Evolutionary conservation across 2,113 vertebrate species (phyloP), one percentile per base, ranked within the genome.

Genomic region (Sinocyclocheilus rhinocerous): DNA sequence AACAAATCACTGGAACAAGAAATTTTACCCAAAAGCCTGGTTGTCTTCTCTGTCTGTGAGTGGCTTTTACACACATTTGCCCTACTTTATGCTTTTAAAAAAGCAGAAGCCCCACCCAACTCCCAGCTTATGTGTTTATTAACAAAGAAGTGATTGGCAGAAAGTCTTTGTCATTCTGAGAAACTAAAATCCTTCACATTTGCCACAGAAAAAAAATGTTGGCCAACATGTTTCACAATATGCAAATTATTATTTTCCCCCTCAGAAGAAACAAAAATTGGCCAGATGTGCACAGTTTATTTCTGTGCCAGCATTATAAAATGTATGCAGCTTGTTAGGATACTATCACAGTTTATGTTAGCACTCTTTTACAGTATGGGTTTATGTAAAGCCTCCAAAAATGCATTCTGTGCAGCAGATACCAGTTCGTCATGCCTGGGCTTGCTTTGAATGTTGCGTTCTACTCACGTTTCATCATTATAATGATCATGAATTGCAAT

Each of bases 101-200:
- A 9, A 10, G 16, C 26, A 9, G 61, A 82, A 22, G 24, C 33
- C 70, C 77, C 63, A 5, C 78, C 85, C 65, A 39, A 42, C 29
- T 86, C 12, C 5, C 24, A 10, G 10, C 20, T 48, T 26, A 12
- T 29, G 20, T 65, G 42, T 48, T 45, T 29, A 50, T 29, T 55
- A 65, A 29, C 48, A 77, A 52, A 77, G 45, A 76, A 76, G 8
- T 77, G 75, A 77, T 33, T 77, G 75, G 26, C 75, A 77, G 76
- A 20, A 55, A 42, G 22, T 4, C 36, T 42, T 42, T 72, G 10
- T 22, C 69, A 72, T 72, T 69, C 7, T 18, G 9, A 36, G 29
- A 36, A 36, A 70, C 29, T 70, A 29, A 69, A 18, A 69, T 69
- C 65, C 29, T 33, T 36, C 69, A 70, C 33, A 72, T 42, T 20